A percentile compares a stretch with the other conserved stretches of the same genome.
These are phyloP conservation scores for Sialis fuliginosa DNA, from an alignment of 2,888 invertebrate species.

Conservation along the genomic window DNA sequence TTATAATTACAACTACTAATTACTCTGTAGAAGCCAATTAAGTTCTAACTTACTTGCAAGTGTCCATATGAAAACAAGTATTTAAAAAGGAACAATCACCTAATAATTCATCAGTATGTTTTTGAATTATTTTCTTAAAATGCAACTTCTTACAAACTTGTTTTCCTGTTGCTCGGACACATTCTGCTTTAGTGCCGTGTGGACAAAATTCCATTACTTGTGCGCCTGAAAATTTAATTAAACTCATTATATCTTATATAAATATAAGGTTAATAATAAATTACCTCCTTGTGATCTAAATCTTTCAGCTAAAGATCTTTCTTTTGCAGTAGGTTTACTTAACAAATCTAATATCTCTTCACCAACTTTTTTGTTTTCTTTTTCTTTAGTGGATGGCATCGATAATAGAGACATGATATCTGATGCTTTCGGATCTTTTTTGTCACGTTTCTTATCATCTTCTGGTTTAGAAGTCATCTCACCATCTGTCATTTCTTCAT, in stretches of 20 bases:
- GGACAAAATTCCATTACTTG: slow-evolving; percentile 94
- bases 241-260: too few species aligned
- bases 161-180: slow-evolving; percentile 34
- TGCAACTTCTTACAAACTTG: slow-evolving; percentile 76
- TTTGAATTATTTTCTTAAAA: slow-evolving; percentile 91
- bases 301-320: slow-evolving; percentile 83
- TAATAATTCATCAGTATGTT: slow-evolving; percentile 84
- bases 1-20: not conserved
- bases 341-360: slow-evolving; percentile 89
- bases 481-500: slow-evolving; percentile 16
- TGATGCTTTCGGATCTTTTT: slow-evolving; percentile 32
- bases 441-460: slow-evolving; percentile 38
- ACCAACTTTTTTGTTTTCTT: slow-evolving; percentile 85
- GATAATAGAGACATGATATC: slow-evolving; percentile 69
- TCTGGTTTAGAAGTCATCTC: slow-evolving; percentile 28
- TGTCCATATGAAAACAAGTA: slow-evolving; percentile 98
- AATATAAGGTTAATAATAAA: not conserved
- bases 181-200: slow-evolving; percentile 85
- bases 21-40: not conserved
- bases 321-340: slow-evolving; percentile 92
- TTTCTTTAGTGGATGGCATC: slow-evolving; percentile 89
- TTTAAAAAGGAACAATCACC: slow-evolving; percentile 97
- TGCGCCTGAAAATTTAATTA: slow-evolving; percentile 35
- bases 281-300: slow-evolving; percentile 86
- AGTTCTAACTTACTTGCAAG: slow-evolving; percentile 55